phyloP scores from a whole-genome alignment of 2,113 vertebrate species.

The Chionomys nivalis region DNA sequence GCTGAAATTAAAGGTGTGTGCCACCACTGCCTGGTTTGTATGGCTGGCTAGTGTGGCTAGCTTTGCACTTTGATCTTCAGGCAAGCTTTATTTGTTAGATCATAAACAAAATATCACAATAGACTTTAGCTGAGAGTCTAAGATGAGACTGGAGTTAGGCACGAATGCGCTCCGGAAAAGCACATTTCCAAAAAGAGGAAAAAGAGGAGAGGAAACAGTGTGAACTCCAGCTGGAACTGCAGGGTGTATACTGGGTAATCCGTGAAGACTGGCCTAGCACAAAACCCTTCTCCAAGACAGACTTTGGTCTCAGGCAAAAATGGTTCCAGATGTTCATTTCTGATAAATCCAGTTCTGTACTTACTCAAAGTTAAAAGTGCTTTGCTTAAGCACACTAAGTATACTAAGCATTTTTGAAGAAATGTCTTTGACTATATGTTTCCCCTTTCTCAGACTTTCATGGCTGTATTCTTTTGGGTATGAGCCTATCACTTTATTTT shows the following conservation, averaged over 20 bases:
- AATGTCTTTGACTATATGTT: conserved; percentile 10
- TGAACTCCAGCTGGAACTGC: not conserved
- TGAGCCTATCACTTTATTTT: not conserved
- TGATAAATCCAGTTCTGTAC: not conserved
- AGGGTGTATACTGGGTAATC: not conserved
- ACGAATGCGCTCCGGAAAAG: not conserved
- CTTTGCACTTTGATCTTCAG: too few species aligned
- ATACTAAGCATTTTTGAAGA: not conserved
- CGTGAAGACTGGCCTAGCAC: not conserved
- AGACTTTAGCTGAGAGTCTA: not conserved
- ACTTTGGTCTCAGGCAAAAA: not conserved
- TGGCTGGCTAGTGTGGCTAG: too few species aligned
- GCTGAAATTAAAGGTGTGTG: too few species aligned
- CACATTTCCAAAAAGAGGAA: not conserved
- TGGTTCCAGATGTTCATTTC: not conserved
- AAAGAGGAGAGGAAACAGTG: not conserved
- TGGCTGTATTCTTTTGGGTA: not conserved
- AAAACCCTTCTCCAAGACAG: rapidly evolving
- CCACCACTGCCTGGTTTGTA: too few species aligned
- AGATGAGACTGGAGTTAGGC: not conserved
- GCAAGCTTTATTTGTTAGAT: too few species aligned
- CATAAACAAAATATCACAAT: too few species aligned
- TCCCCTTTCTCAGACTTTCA: not conserved
- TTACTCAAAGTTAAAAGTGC: not conserved
- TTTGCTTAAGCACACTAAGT: not conserved